Evolutionary conservation across 2,797 vertebrate genomes (phyloP).

Genomic region (Amniataba percoides): DNA sequence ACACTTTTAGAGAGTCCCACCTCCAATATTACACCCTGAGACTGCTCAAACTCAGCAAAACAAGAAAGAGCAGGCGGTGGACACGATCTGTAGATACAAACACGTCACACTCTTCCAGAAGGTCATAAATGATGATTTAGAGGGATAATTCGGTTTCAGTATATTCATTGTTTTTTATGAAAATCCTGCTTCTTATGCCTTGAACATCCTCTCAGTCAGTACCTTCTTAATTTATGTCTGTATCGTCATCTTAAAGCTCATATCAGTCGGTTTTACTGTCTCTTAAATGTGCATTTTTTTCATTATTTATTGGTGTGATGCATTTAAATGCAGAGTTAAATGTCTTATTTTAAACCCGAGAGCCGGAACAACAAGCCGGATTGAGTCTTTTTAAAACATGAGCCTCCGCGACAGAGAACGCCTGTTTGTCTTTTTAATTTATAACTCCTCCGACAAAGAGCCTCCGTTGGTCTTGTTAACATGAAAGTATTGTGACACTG

Average conservation of each 20-base stretch:
- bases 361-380: background rate
- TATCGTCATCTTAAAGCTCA: background rate
- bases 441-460: conserved; percentile 5
- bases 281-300: background rate
- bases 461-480: conserved; percentile 16
- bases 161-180: too few relatives aligned
- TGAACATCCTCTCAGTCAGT: background rate
- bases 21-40: too few relatives aligned
- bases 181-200: too few relatives aligned
- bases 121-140: too few relatives aligned
- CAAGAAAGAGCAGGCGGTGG: too few relatives aligned
- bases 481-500: background rate
- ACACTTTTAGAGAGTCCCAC: too few relatives aligned
- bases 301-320: background rate
- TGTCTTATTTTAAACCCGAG: background rate
- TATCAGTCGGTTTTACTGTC: background rate
- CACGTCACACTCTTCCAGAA: too few relatives aligned
- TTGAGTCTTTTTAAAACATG: background rate
- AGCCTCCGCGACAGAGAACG: background rate
- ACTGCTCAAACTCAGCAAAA: too few relatives aligned
- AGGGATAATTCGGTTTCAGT: too few relatives aligned
- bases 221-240: background rate
- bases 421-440: background rate
- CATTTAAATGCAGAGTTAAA: background rate
- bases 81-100: too few relatives aligned